Evolutionary conservation across 2,797 vertebrate species (phyloP).

Genomic region (Glyptemys insculpta): DNA sequence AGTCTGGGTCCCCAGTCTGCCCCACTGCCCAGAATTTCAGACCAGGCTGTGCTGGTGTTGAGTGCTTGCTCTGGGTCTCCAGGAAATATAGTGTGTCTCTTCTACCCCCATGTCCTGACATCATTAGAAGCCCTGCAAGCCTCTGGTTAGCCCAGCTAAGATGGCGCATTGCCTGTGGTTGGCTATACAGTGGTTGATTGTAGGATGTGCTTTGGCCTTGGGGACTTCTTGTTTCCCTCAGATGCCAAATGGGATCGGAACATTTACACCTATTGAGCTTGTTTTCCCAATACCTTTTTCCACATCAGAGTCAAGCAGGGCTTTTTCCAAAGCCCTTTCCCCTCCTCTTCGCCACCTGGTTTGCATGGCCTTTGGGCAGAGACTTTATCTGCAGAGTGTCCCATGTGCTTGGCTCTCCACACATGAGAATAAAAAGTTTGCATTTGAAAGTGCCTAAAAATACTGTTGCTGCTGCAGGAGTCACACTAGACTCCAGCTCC

Average conservation of each 20-base stretch:
- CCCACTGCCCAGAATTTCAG: background rate
- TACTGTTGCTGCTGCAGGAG: background rate
- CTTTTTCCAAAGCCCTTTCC: too few relatives aligned
- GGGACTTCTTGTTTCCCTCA: background rate
- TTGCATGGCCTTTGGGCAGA: fast-evolving
- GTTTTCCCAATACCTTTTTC: too few relatives aligned
- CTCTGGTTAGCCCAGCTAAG: background rate
- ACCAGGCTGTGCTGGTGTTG: too few relatives aligned
- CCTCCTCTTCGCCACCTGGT: background rate
- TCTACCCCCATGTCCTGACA: too few relatives aligned
- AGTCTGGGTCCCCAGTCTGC: too few relatives aligned
- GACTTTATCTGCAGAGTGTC: fast-evolving
- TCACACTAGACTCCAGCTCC: background rate
- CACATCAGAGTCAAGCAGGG: too few relatives aligned
- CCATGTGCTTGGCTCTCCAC: background rate
- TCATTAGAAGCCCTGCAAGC: background rate
- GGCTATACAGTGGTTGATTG: background rate
- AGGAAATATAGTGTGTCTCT: too few relatives aligned
- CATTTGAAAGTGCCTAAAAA: background rate
- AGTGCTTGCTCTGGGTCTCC: background rate
- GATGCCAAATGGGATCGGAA: background rate
- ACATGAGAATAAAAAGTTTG: fast-evolving
- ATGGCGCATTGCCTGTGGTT: background rate
- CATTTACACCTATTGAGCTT: background rate
- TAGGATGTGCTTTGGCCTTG: background rate